These are phyloP conservation scores for Thereva nobilitata DNA, from an alignment of 2,888 invertebrate species.

Conservation along the genomic window DNA sequence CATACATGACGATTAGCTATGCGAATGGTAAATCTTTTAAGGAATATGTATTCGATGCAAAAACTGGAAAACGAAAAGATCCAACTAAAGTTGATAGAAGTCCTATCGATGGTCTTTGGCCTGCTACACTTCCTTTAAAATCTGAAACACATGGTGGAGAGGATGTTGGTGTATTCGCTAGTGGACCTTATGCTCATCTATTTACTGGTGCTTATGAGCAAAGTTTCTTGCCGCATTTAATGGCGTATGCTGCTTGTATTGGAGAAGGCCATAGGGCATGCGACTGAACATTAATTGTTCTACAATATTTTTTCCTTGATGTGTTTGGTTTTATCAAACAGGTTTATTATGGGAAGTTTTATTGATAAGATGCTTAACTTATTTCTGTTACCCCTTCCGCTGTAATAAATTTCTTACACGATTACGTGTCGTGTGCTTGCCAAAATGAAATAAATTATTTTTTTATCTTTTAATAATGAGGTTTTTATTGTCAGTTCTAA, in stretches of 20 bases:
- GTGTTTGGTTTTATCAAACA: too few species aligned
- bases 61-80: constrained; percentile 48
- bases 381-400: too few species aligned
- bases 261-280: constrained; percentile 63
- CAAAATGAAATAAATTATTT: too few species aligned
- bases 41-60: constrained; percentile 47
- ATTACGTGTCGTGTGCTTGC: too few species aligned
- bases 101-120: constrained; percentile 57
- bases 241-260: constrained; percentile 74
- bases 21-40: constrained; percentile 74
- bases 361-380: too few species aligned
- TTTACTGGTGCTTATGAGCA: constrained; percentile 81
- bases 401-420: too few species aligned
- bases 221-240: constrained; percentile 75
- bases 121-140: constrained; percentile 64
- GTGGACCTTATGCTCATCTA: constrained; percentile 78
- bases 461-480: too few species aligned
- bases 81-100: constrained; percentile 47
- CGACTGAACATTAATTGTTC: constrained; percentile 5
- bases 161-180: constrained; percentile 77
- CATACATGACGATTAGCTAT: constrained; percentile 72
- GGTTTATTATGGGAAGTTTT: too few species aligned
- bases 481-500: too few species aligned
- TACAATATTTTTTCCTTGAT: too few species aligned
- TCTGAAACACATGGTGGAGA: constrained; percentile 78